Percentiles rank a stretch among this genome's conserved stretches.
Conservation (phyloP, 2,113 vertebrate genomes). For the Lepisosteus oculatus region DNA sequence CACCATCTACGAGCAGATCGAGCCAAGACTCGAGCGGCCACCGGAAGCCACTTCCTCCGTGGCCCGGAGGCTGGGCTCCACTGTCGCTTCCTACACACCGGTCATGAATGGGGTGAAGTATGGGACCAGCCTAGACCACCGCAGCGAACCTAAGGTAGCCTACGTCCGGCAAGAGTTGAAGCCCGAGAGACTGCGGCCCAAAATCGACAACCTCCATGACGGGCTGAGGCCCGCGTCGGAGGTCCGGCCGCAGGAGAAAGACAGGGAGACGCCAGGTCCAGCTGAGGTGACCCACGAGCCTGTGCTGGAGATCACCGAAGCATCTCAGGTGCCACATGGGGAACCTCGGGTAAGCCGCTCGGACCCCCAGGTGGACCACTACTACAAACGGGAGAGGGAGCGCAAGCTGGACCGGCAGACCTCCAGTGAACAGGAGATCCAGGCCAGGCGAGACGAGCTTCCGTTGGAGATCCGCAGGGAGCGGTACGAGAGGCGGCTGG, state of each 20-base stretch:
- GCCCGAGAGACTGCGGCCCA: constrained; percentile 77
- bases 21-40: constrained; percentile 52
- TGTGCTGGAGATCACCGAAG: constrained; percentile 50
- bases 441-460: constrained; percentile 8
- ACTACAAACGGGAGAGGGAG: constrained; percentile 34
- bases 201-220: constrained; percentile 73
- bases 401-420: neutral
- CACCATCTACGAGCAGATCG: constrained; percentile 68
- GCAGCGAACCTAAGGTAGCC: constrained; percentile 58
- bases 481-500: constrained; percentile 58
- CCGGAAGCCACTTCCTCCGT: constrained; percentile 59
- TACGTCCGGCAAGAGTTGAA: constrained; percentile 83
- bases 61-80: constrained; percentile 53
- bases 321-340: constrained; percentile 53
- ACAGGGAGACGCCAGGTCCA: constrained; percentile 43
- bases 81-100: constrained; percentile 56
- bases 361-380: constrained; percentile 66
- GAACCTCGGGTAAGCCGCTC: constrained; percentile 57
- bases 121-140: constrained; percentile 46
- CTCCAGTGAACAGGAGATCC: constrained; percentile 10
- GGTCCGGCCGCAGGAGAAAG: constrained; percentile 53
- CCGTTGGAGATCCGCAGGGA: neutral
- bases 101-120: constrained; percentile 59
- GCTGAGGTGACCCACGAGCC: constrained; percentile 65
- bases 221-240: constrained; percentile 54